These are phyloP conservation scores for Trichopria drosophilae DNA, from an alignment of 2,888 invertebrate genomes.

Conservation along the genomic window DNA sequence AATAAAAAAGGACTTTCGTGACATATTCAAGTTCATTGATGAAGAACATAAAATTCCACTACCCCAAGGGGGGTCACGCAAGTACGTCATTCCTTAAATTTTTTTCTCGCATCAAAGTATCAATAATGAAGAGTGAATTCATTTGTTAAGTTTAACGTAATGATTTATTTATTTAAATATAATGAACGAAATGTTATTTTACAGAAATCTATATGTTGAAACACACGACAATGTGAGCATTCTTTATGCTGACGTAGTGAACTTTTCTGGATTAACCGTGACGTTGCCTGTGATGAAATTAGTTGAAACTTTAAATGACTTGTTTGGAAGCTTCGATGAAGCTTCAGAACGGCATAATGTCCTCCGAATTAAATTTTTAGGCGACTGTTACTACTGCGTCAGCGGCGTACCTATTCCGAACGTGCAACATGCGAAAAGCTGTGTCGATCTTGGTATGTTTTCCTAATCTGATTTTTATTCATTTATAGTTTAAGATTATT, in stretches of 20 bases:
- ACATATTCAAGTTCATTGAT: conserved; percentile 57
- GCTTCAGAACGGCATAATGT: conserved; percentile 82
- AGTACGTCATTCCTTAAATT: no score
- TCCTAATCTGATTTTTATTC: background rate
- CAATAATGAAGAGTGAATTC: no score
- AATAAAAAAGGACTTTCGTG: conserved; percentile 63
- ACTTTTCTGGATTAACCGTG: conserved; percentile 86
- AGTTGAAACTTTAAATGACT: conserved; percentile 84
- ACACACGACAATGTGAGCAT: conserved; percentile 87
- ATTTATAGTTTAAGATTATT: background rate
- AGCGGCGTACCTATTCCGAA: conserved; percentile 81
- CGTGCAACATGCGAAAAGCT: conserved; percentile 83
- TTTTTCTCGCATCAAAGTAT: background rate
- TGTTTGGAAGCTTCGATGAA: conserved; percentile 89
- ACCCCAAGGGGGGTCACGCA: conserved; percentile 12
- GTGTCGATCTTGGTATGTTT: conserved; percentile 72
- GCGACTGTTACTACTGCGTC: conserved; percentile 93
- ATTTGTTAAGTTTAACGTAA: conserved; percentile 2
- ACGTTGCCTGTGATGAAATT: conserved; percentile 78
- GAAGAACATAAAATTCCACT: conserved; percentile 53
- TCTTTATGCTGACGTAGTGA: conserved; percentile 90
- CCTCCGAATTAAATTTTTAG: conserved; percentile 86
- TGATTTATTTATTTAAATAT: conserved; percentile 7
- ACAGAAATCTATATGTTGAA: conserved; percentile 83
- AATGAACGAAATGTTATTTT: conserved; percentile 31